These are phyloP conservation scores for Laodelphax striatellus DNA, from an alignment of 1,140 invertebrate genomes.

Conservation along the genomic window DNA sequence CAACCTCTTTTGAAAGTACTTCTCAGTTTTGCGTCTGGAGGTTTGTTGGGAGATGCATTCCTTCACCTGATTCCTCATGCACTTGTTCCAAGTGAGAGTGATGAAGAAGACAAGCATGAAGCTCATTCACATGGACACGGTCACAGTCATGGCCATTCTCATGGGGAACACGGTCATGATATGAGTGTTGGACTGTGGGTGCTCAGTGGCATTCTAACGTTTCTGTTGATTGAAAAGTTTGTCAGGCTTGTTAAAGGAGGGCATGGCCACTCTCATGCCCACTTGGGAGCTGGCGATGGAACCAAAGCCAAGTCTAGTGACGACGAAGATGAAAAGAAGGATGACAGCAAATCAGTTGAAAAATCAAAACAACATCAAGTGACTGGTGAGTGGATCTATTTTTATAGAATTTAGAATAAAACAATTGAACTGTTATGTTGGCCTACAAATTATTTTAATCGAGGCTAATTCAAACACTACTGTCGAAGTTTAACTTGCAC, in stretches of 20 bases:
- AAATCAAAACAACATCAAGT: no score
- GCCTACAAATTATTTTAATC: no score
- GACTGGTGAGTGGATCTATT: no score
- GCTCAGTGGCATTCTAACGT: constrained; percentile 79
- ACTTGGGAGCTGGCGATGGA: constrained; percentile 13
- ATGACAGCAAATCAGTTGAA: constrained; percentile 6
- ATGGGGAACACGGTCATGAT: constrained; percentile 51
- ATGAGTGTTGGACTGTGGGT: constrained; percentile 83
- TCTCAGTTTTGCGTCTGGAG: constrained; percentile 89
- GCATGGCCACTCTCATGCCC: constrained; percentile 49
- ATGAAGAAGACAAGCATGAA: constrained; percentile 28
- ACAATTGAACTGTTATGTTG: no score
- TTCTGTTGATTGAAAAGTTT: constrained; percentile 85
- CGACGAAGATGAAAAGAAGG: constrained; percentile 10
- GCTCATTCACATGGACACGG: constrained; percentile 40
- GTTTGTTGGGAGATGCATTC: constrained; percentile 90
- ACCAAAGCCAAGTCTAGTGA: constrained; percentile 24
- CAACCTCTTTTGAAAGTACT: constrained; percentile 79
- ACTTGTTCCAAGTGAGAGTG: constrained; percentile 43
- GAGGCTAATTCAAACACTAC: no score
- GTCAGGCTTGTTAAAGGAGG: constrained; percentile 80
- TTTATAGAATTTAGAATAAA: no score
- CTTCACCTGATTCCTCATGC: constrained; percentile 94
- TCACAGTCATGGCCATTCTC: constrained; percentile 37
- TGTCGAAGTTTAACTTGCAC: no score